Percentiles rank a stretch among this genome's conserved stretches.
Evolutionary conservation across 2,113 vertebrate species (phyloP).

Genomic region (Amblyopsis rosae): DNA sequence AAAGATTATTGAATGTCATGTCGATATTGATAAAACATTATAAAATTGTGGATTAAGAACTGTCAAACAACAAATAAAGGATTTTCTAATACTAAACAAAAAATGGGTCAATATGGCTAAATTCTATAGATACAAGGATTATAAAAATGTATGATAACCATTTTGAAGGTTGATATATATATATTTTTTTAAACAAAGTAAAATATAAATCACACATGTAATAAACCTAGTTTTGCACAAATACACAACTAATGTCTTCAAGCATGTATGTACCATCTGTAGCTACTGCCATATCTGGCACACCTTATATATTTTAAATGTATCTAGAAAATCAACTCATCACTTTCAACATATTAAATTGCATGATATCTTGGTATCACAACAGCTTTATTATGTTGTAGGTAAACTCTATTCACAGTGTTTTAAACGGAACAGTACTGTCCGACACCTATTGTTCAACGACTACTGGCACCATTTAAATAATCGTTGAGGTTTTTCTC

Average conservation of each 20-base stretch:
- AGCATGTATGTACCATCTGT: conserved; percentile 54
- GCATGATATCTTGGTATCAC: conserved; percentile 48
- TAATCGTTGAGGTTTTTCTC: conserved; percentile 25
- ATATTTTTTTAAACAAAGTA: conserved; percentile 35
- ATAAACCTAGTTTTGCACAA: conserved; percentile 60
- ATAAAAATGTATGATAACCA: conserved; percentile 34
- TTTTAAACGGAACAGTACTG: conserved; percentile 65
- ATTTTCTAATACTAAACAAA: conserved; percentile 16
- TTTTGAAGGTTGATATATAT: conserved; percentile 23
- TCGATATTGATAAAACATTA: neutral
- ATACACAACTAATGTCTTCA: conserved; percentile 66
- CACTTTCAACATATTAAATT: conserved; percentile 44
- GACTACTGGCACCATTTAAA: conserved; percentile 53
- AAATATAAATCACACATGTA: conserved; percentile 54
- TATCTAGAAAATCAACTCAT: conserved; percentile 57
- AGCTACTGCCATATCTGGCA: conserved; percentile 67
- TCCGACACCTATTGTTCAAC: conserved; percentile 42
- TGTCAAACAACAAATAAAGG: neutral
- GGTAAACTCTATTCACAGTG: conserved; percentile 72
- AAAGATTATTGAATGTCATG: neutral
- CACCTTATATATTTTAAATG: conserved; percentile 55
- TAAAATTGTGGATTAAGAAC: neutral
- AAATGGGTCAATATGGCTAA: conserved; percentile 34
- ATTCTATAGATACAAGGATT: conserved; percentile 31
- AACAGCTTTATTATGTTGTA: conserved; percentile 44